phyloP scores from a whole-genome alignment of 2,888 invertebrate genomes.

The Caenorhabditis sinica region DNA sequence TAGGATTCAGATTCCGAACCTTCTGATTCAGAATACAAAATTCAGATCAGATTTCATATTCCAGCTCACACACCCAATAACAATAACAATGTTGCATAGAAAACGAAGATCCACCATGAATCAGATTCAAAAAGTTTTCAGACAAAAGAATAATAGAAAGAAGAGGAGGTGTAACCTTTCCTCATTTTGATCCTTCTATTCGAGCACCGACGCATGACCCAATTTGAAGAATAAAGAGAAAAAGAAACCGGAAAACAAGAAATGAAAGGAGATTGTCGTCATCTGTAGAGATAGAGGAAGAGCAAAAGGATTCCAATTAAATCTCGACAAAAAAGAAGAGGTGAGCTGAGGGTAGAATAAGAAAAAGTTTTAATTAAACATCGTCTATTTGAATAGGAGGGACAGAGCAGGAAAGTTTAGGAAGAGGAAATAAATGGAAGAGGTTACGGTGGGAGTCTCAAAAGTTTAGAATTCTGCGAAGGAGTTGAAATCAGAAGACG shows the following conservation, averaged over 20 bases:
- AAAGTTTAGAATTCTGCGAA: too few species aligned
- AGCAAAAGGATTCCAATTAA: constrained; percentile 35
- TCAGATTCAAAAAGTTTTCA: constrained; percentile 4
- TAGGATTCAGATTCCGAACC: constrained; percentile 12
- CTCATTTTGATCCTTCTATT: constrained; percentile 5
- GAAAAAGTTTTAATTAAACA: constrained; percentile 36
- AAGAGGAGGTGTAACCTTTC: constrained; percentile 32
- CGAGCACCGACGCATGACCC: constrained; percentile 25
- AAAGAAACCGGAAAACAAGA: constrained; percentile 29
- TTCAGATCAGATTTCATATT: constrained; percentile 26
- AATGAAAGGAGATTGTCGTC: constrained; percentile 14
- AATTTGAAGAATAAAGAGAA: constrained; percentile 7
- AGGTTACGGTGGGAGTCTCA: neutral
- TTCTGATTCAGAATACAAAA: neutral
- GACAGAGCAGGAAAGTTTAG: neutral
- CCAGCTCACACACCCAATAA: neutral
- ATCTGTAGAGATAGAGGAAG: constrained; percentile 19
- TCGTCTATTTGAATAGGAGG: neutral
- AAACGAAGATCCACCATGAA: constrained; percentile 5
- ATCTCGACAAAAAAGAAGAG: constrained; percentile 8
- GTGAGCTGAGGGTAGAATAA: too few species aligned
- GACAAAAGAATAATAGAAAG: neutral
- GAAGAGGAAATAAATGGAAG: neutral
- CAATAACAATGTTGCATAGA: neutral
- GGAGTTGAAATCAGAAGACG: neutral